A percentile compares a stretch with the other conserved stretches of the same genome.
Conservation (phyloP, 1,140 invertebrate species). For the Stegodyphus dumicola region DNA sequence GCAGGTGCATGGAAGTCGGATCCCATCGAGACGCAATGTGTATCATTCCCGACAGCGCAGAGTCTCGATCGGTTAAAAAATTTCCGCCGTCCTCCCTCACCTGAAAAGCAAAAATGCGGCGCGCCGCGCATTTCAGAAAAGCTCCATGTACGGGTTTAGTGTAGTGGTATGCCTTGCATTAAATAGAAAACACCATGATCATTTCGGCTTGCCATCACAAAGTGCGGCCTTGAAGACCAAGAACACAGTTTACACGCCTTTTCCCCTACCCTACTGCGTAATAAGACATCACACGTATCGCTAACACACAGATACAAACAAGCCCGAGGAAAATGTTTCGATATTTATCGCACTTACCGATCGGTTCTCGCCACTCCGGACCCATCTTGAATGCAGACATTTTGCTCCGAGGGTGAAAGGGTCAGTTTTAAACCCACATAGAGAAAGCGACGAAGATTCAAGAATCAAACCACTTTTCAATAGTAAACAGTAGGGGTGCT, state of each 20-base stretch:
- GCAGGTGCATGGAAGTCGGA: too few relatives aligned
- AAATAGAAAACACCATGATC: slow-evolving; percentile 24
- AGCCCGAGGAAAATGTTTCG: neutral
- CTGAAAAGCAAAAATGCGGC: slow-evolving; percentile 5
- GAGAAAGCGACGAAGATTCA: slow-evolving; percentile 3
- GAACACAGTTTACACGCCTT: neutral
- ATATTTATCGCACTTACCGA: slow-evolving; percentile 20
- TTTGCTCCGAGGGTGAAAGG: neutral
- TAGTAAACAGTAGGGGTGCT: slow-evolving; percentile 23
- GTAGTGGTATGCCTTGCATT: slow-evolving; percentile 40
- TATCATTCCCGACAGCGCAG: too few relatives aligned
- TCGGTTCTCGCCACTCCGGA: slow-evolving; percentile 48
- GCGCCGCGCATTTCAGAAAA: neutral
- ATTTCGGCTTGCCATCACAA: neutral
- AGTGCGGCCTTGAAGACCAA: slow-evolving; percentile 27
- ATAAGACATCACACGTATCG: neutral
- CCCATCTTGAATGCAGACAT: slow-evolving; percentile 57
- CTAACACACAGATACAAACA: neutral
- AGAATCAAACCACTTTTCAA: slow-evolving; percentile 10
- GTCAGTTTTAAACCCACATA: neutral
- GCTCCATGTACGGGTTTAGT: slow-evolving; percentile 37
- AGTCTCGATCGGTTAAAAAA: too few relatives aligned
- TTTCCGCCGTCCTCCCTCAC: neutral
- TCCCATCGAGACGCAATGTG: too few relatives aligned
- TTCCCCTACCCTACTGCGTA: neutral